Evolutionary conservation across 2,888 invertebrate genomes (phyloP).

Genomic region (Dendrolimus pini): DNA sequence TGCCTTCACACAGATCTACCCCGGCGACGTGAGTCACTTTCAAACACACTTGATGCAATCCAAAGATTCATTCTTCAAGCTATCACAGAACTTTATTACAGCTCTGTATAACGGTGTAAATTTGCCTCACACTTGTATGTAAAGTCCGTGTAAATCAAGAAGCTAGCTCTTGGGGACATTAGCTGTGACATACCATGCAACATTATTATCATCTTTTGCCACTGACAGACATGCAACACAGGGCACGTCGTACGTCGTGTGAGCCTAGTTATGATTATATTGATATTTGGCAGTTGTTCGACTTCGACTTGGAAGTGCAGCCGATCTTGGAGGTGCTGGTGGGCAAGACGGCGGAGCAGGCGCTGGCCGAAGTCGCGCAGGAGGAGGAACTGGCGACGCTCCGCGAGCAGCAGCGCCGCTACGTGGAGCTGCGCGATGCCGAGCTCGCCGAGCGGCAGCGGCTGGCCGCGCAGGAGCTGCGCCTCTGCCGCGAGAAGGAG

Average conservation of each 20-base stretch:
- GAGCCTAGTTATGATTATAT: no score
- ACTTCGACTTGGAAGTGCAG: slow-evolving; percentile 94
- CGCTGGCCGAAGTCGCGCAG: slow-evolving; percentile 92
- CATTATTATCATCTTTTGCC: no score
- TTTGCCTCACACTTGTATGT: no score
- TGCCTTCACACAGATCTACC: slow-evolving; percentile 89
- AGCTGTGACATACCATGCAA: no score
- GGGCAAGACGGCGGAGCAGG: slow-evolving; percentile 92
- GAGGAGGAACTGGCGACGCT: slow-evolving; percentile 93
- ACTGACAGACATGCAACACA: no score
- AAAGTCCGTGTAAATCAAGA: no score
- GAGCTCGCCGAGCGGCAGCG: slow-evolving; percentile 90
- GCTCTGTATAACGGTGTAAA: no score
- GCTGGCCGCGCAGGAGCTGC: slow-evolving; percentile 86
- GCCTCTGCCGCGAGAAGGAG: slow-evolving; percentile 82
- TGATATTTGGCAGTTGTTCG: slow-evolving; percentile 81
- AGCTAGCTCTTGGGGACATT: no score
- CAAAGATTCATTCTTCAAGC: no score
- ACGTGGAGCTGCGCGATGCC: slow-evolving; percentile 81
- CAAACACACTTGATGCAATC: background rate
- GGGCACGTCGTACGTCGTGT: no score
- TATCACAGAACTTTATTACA: no score
- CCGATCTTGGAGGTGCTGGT: slow-evolving; percentile 93
- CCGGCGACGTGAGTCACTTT: slow-evolving; percentile 84
- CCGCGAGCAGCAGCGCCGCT: slow-evolving; percentile 84